Conservation (phyloP, 2,797 vertebrate species). For the Eremophila alpestris region DNA sequence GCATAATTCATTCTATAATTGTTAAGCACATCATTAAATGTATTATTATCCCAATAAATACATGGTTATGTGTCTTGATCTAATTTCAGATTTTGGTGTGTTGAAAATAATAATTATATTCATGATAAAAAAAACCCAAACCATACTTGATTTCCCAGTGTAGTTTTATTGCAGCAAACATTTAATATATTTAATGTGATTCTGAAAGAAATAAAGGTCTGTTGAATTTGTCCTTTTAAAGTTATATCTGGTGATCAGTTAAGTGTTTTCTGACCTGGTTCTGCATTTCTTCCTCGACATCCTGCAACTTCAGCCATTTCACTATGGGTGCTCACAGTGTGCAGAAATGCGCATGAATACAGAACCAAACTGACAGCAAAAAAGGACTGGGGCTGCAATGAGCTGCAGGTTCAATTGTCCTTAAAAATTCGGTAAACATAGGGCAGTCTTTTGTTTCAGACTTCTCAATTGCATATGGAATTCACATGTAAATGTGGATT, state of each 20-base stretch:
- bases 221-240: neutral
- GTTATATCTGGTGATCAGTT: neutral
- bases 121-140: neutral
- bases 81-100: constrained; percentile 34
- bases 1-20: constrained; percentile 30
- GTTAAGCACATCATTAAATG: constrained; percentile 49
- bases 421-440: neutral
- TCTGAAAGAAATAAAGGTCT: neutral
- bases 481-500: neutral
- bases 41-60: constrained; percentile 30
- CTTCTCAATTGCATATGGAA: neutral
- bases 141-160: neutral
- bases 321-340: neutral
- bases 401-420: neutral
- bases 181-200: neutral
- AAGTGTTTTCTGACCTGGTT: neutral
- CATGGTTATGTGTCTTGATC: neutral
- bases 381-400: neutral
- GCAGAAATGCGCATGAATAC: neutral
- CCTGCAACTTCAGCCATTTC: neutral
- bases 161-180: neutral
- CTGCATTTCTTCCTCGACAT: neutral
- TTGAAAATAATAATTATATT: constrained; percentile 41
- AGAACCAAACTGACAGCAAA: neutral
- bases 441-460: neutral